A percentile compares a stretch with the other conserved stretches of the same genome.
Conservation (phyloP, 2,797 vertebrate species). For the Rhynchonycteris naso region DNA sequence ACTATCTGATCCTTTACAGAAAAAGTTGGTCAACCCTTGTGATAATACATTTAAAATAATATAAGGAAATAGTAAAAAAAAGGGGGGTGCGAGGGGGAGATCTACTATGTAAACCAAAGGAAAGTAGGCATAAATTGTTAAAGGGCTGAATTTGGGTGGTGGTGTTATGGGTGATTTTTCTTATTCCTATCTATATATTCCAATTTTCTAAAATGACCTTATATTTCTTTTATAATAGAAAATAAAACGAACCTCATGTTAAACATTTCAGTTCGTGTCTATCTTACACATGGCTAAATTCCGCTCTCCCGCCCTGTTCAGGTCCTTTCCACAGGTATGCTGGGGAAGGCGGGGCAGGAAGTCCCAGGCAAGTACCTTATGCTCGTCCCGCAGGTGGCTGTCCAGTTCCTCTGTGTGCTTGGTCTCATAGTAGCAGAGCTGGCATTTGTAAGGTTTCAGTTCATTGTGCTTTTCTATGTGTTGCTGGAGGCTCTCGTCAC, state of each 20-base stretch:
- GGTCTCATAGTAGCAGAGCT: conserved; percentile 98
- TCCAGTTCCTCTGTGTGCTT: conserved; percentile 94
- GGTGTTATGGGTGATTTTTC: neutral
- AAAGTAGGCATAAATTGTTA: neutral
- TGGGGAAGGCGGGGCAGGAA: neutral
- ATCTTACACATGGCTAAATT: neutral
- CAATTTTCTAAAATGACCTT: neutral
- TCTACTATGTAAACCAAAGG: neutral
- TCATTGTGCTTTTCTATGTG: conserved; percentile 98
- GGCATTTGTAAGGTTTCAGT: conserved; percentile 97
- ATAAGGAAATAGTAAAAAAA: neutral
- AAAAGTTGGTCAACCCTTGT: neutral
- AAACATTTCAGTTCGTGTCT: neutral
- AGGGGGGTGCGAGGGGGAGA: neutral
- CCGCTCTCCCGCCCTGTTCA: neutral
- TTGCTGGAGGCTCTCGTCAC: conserved; percentile 94
- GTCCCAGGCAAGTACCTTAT: conserved; percentile 90
- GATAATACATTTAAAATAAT: neutral
- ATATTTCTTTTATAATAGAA: neutral
- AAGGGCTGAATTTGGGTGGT: neutral
- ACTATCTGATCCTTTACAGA: neutral
- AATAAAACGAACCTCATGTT: neutral
- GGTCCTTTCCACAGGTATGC: neutral
- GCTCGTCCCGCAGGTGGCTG: conserved; percentile 94
- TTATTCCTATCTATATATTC: neutral